These are phyloP conservation scores for Scytalopus superciliaris DNA, from an alignment of 2,113 vertebrate genomes.

Conservation along the genomic window DNA sequence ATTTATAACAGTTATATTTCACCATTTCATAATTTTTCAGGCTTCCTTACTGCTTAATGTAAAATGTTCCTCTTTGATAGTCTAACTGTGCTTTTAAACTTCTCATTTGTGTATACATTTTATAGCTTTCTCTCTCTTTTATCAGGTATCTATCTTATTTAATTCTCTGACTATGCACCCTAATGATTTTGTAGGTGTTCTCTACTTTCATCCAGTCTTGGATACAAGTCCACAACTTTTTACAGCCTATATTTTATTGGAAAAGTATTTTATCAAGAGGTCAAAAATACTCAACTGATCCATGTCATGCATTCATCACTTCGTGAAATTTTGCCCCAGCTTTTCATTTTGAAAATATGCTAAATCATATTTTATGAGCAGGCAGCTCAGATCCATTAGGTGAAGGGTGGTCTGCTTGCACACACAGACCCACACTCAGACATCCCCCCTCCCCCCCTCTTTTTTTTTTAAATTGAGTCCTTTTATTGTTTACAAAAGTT, in stretches of 20 bases:
- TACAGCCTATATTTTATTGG: neutral
- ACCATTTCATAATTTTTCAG: neutral
- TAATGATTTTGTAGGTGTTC: neutral
- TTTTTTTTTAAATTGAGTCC: neutral
- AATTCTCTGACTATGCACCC: neutral
- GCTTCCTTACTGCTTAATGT: neutral
- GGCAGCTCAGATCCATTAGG: neutral
- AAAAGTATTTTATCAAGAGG: neutral
- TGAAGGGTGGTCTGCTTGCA: neutral
- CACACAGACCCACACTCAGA: neutral
- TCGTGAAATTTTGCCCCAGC: neutral
- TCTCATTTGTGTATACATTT: neutral
- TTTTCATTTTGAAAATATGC: neutral
- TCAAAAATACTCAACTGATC: neutral
- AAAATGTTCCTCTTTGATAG: neutral
- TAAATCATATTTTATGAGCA: neutral
- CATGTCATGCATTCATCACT: neutral
- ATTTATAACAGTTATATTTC: too few relatives aligned
- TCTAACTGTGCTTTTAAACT: neutral
- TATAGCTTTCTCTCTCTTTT: neutral
- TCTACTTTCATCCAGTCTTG: neutral
- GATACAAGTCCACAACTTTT: neutral
- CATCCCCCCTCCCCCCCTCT: too few relatives aligned
- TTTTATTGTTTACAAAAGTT: neutral
- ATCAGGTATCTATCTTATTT: neutral